Conservation (phyloP, 2,888 invertebrate genomes). For the Pilophorus perplexus region DNA sequence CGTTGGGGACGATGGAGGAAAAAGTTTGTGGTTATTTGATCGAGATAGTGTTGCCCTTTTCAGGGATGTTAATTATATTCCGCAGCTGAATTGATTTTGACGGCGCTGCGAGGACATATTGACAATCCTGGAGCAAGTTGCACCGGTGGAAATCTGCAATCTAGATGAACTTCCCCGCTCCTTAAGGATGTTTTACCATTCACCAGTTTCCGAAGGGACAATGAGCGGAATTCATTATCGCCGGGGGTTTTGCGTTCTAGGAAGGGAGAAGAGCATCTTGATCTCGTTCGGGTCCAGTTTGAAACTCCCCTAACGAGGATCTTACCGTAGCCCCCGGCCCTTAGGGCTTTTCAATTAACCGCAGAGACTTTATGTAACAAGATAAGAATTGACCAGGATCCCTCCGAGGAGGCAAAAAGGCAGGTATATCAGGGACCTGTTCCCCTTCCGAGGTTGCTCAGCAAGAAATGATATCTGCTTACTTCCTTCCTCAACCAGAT, state of each 20-base stretch:
- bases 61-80: too few relatives aligned
- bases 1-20: too few relatives aligned
- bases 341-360: slow-evolving; percentile 22
- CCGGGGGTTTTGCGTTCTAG: slow-evolving; percentile 10
- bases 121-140: too few relatives aligned
- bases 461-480: too few relatives aligned
- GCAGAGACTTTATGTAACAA: slow-evolving; percentile 24
- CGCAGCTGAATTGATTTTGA: too few relatives aligned
- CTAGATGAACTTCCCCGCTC: too few relatives aligned
- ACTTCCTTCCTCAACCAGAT: too few relatives aligned
- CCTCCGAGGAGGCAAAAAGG: not conserved
- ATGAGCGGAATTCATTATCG: slow-evolving; percentile 25
- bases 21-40: too few relatives aligned
- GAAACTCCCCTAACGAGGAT: slow-evolving; percentile 21
- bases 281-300: too few relatives aligned
- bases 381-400: not conserved
- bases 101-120: too few relatives aligned
- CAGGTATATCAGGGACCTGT: not conserved
- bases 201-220: slow-evolving; percentile 12
- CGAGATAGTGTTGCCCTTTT: too few relatives aligned
- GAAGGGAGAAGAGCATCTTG: slow-evolving; percentile 21
- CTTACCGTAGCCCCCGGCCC: slow-evolving; percentile 3
- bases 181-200: not conserved
- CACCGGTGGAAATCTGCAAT: too few relatives aligned
- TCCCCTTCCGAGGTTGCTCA: not conserved